Conservation (phyloP, 2,113 vertebrate species). For the Channa maculata region DNA sequence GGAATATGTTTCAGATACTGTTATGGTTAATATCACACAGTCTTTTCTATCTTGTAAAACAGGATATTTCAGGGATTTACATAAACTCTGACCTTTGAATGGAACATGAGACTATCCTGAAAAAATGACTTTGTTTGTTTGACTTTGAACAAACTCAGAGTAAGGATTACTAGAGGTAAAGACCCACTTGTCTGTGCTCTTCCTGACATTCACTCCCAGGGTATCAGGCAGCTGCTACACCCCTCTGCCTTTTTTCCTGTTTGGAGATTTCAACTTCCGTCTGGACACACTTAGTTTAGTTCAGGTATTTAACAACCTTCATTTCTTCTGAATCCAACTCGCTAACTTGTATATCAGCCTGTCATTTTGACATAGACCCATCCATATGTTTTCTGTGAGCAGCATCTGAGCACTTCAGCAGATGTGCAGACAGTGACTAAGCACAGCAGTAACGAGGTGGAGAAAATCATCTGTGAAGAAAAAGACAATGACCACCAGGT, state of each 20-base stretch:
- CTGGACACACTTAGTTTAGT: conserved; percentile 83
- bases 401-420: conserved; percentile 80
- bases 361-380: background rate
- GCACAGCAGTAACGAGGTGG: conserved; percentile 78
- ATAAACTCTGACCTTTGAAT: too few relatives aligned
- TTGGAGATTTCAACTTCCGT: conserved; percentile 89
- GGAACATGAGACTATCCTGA: background rate
- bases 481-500: conserved; percentile 84
- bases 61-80: background rate
- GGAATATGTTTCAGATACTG: background rate
- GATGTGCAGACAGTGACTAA: conserved; percentile 80
- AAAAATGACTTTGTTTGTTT: background rate
- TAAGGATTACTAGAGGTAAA: background rate
- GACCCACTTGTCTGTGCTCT: background rate
- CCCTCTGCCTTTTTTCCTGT: conserved; percentile 83
- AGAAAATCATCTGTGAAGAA: conserved; percentile 84
- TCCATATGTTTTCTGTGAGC: background rate
- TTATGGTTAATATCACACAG: background rate
- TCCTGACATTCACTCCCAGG: conserved; percentile 50
- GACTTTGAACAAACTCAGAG: background rate
- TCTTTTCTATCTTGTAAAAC: background rate
- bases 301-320: conserved; percentile 68
- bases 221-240: conserved; percentile 68
- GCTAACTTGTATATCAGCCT: too few relatives aligned
- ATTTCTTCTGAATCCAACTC: background rate